Evolutionary conservation across 2,113 vertebrate genomes (phyloP), one percentile per base, ranked within the genome.

Genomic region (Brachirus orientalis): DNA sequence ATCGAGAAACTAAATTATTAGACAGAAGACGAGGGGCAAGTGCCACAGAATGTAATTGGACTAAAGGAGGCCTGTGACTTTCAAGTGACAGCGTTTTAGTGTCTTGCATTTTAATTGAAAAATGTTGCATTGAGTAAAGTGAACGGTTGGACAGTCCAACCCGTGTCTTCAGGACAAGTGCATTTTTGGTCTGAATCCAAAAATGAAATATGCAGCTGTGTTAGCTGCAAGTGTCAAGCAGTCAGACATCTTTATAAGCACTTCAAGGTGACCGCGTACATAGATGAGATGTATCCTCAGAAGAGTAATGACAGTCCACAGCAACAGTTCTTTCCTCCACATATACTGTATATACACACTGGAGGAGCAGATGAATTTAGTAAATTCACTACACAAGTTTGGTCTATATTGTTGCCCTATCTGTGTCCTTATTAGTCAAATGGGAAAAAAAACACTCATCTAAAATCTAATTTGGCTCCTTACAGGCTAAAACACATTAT

Each of bases 41-140:
- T 28, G 80, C 78, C 76, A 78, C 14, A 33, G 68, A 19, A 52
- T 52, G 36, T 68, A 76, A 85, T 52, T 66, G 61, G 48, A 59
- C 50, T 41, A 55, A 69, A 53, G 60, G 20, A 63, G 47, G 54
- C 10, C 36, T 0, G 11, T 76, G 80, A 83, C 82, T 80, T 85
- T 83, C 33, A 75, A 69, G 51, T 54, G 62, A 69, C 72, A 72
- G 69, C 4, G 22, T 62, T 77, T 66, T 50, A 77, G 33, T n/a
- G 8, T 37, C 52, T 16, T 46, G 52, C 43, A 56, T 53, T 68
- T 62, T 72, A 77, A 81, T 35, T 55, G 64, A 35, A 36, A 65
- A 76, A 75, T 37, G 67, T 45, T 78, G 47, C 44, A 40, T 17
- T 16, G 73, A 56, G 44, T 55, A 45, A 65, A 76, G 20, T 40